Base-by-base conservation (phyloP, 2,113 vertebrate genomes). In the Poecilia latipinna region DNA sequence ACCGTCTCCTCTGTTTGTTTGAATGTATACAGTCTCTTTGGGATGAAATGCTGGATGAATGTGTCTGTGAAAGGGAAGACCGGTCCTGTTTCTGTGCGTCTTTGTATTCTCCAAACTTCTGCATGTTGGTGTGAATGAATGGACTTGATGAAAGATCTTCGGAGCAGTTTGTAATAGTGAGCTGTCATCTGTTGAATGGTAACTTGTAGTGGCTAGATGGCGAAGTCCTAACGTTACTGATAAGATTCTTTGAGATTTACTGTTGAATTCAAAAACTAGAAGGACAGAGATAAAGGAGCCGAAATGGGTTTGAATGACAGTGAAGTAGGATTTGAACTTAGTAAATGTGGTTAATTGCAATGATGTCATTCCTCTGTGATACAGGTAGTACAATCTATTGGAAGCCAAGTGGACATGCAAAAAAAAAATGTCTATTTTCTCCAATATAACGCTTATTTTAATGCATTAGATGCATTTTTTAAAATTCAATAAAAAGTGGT, bases 21-120 rank as follows among this genome's bases (percentile, higher is more conserved):
- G 87, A 91, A 89, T 92, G 86, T 81, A 86, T 91, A 88, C 90
- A 79, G 86, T 89, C 85, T 89, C 88, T 85, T 86, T 82, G 88
- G 89, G 85, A 86, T 89, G 88, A 92, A 91, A 92, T 76, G 79
- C 19, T 89, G 88, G 88, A 91, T 63, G 89, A 86, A 86, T 82
- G 81, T n/a, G 79, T 84, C 80, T 82, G 74, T 75, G 37, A 70
- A 68, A 72, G 35, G 68, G 29, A 26, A 62, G 84, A 78, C 69
- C 33, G 82, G 82, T 72, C 72, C 65, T 85, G 81, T 83, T 83
- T 90, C 76, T 77, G 8, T 28, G 69, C 24, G 65, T 70, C 84
- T 82, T 85, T 88, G 80, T 87, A 84, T 26, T 26, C 76, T 65
- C 77, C 66, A 77, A 80, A 71, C 88, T 86, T 88, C 79, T 88